Evolutionary conservation across 2,888 invertebrate genomes (phyloP).

Genomic region (Agonopterix alstromeriana): DNA sequence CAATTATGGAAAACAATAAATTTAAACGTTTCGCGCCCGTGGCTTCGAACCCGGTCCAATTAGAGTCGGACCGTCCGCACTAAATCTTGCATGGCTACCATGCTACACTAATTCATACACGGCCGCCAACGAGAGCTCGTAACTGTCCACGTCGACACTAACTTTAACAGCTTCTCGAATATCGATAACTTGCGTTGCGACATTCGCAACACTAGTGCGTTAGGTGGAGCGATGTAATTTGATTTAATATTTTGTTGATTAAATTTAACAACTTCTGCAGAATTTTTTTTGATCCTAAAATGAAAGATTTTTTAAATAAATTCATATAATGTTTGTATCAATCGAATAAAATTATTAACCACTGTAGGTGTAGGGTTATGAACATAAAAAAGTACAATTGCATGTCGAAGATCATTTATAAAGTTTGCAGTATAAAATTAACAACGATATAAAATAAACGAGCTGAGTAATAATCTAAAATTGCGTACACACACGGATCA

Average conservation of each 20-base stretch:
- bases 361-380: too few relatives aligned
- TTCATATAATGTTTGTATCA: too few relatives aligned
- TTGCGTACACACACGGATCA: neutral
- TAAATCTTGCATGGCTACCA: slow-evolving; percentile 71
- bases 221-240: neutral
- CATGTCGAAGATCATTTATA: too few relatives aligned
- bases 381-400: too few relatives aligned
- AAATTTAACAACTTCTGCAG: too few relatives aligned
- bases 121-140: slow-evolving; percentile 48
- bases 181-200: slow-evolving; percentile 39
- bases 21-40: slow-evolving; percentile 62
- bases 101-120: slow-evolving; percentile 73
- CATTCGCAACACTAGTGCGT: slow-evolving; percentile 19
- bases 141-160: slow-evolving; percentile 59
- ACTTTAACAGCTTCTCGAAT: slow-evolving; percentile 56
- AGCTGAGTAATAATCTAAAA: slow-evolving; percentile 11
- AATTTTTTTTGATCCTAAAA: too few relatives aligned
- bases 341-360: too few relatives aligned
- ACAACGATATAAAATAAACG: slow-evolving; percentile 10
- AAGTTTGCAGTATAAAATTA: slow-evolving; percentile 6
- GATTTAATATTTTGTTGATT: slow-evolving; percentile 4
- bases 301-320: too few relatives aligned
- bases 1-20: slow-evolving; percentile 71
- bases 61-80: slow-evolving; percentile 58
- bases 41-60: slow-evolving; percentile 69